Conservation (phyloP, 2,888 invertebrate genomes). For the Thecocarcelia acutangulata region DNA sequence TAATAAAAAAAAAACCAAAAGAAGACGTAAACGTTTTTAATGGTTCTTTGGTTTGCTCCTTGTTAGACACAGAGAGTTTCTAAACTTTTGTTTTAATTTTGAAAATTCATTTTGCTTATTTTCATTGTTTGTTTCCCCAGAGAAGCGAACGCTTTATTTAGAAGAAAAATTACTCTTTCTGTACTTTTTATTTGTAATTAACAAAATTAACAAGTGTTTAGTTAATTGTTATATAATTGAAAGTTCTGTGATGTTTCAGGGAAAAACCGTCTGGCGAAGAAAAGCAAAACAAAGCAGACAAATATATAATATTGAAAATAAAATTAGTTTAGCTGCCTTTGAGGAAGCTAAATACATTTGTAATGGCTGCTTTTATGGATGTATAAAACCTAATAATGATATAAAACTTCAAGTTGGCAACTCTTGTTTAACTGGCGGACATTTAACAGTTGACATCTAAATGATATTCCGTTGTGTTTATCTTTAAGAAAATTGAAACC, state of each 20-base stretch:
- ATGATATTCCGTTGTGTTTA: too few relatives aligned
- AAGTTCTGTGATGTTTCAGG: neutral
- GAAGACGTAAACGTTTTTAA: conserved; percentile 13
- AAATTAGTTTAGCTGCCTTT: too few relatives aligned
- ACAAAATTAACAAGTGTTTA: conserved; percentile 28
- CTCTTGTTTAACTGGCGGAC: too few relatives aligned
- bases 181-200: neutral
- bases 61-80: neutral
- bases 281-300: neutral
- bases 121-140: neutral
- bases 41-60: conserved; percentile 1
- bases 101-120: neutral
- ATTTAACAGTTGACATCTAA: too few relatives aligned
- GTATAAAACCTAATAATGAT: too few relatives aligned
- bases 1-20: neutral
- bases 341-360: too few relatives aligned
- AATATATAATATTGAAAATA: neutral
- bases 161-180: neutral
- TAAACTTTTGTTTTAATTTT: neutral
- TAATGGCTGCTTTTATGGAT: too few relatives aligned
- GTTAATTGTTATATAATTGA: conserved; percentile 27
- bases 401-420: too few relatives aligned
- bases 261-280: neutral
- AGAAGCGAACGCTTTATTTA: neutral
- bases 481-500: too few relatives aligned